These are phyloP conservation scores for Liolophura sinensis DNA, from an alignment of 1,140 invertebrate genomes.

Conservation along the genomic window DNA sequence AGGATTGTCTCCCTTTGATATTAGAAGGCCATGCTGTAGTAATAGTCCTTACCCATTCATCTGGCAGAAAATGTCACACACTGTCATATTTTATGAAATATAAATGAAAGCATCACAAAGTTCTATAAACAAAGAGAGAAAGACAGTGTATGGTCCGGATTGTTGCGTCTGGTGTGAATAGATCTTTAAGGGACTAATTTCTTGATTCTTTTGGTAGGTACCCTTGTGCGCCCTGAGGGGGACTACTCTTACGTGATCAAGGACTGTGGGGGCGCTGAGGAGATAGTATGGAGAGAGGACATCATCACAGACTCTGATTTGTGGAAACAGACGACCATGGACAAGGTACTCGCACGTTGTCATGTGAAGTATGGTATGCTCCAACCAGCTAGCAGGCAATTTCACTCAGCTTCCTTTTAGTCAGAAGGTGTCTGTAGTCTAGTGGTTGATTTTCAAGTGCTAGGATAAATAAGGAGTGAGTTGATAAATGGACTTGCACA, in stretches of 20 bases:
- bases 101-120: constrained; percentile 17
- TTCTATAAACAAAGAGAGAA: constrained; percentile 21
- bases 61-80: too few species aligned
- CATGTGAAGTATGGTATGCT: too few species aligned
- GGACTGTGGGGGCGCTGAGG: constrained; percentile 30
- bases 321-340: constrained; percentile 25
- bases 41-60: too few species aligned
- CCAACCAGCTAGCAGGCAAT: not conserved
- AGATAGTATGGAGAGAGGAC: constrained; percentile 38
- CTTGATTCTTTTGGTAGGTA: constrained; percentile 21
- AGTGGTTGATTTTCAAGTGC: too few species aligned
- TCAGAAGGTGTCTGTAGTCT: too few species aligned
- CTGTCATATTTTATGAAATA: too few species aligned
- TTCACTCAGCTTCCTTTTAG: not conserved
- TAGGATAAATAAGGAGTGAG: too few species aligned
- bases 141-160: constrained; percentile 12
- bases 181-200: not conserved
- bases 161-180: constrained; percentile 8
- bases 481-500: too few species aligned
- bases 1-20: too few species aligned
- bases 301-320: constrained; percentile 43
- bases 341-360: constrained; percentile 7
- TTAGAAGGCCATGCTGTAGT: too few species aligned
- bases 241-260: constrained; percentile 33
- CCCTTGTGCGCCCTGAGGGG: constrained; percentile 20